Evolutionary conservation across 2,888 invertebrate genomes (phyloP), one percentile per base, ranked within the genome.

Genomic region (Neocrepidodera transversa): DNA sequence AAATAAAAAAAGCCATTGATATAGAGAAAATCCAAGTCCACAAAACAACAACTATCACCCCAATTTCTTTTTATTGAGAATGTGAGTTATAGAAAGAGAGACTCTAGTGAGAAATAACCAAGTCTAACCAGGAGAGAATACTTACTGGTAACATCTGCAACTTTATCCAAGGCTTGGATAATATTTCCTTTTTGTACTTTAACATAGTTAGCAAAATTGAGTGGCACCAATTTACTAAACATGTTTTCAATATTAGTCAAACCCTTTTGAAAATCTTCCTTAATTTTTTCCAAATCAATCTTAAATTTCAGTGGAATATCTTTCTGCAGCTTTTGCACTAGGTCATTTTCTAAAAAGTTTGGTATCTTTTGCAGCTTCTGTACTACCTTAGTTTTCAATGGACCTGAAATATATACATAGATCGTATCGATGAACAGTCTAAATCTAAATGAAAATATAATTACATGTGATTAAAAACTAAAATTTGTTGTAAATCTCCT

Each of bases 81-180:
- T n/a, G n/a, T n/a, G n/a, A n/a, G n/a, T n/a, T n/a, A n/a, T n/a
- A n/a, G n/a, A n/a, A n/a, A n/a, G n/a, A n/a, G n/a, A n/a, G n/a
- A n/a, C n/a, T n/a, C n/a, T n/a, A n/a, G n/a, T n/a, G n/a, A n/a
- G n/a, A n/a, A n/a, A n/a, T n/a, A n/a, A n/a, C n/a, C n/a, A n/a
- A n/a, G n/a, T n/a, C n/a, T n/a, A n/a, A n/a, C n/a, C n/a, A n/a
- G n/a, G n/a, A n/a, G n/a, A n/a, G n/a, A 32, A 32, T 11, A 32
- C 57, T 72, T 74, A 85, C 85, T 82, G 65, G 87, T 83, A 51
- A 84, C 85, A 77, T 87, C 86, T 5, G 83, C 82, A 8, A 88
- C 82, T 73, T 86, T 83, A 1, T 79, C 73, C 2, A 88, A 76
- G 8, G 82, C 83, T 63, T 83, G 83, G 1, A 80, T 68, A 17